Evolutionary conservation across 2,113 vertebrate genomes (phyloP).

Genomic region (Hypomesus transpacificus): DNA sequence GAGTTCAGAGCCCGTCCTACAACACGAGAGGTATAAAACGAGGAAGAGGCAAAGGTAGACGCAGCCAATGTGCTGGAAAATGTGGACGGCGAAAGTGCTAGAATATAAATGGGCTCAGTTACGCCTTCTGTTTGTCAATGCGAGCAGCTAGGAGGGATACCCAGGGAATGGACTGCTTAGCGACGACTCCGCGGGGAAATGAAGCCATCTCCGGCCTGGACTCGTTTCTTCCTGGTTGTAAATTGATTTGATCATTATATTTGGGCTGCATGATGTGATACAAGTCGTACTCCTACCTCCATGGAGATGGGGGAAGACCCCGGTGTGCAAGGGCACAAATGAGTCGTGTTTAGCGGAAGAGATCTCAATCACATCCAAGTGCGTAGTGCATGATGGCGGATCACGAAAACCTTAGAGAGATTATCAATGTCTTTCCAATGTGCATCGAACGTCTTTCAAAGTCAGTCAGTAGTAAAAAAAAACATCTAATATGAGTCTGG

Average conservation of each 20-base stretch:
- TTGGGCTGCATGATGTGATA: conserved; percentile 47
- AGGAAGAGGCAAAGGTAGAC: not conserved
- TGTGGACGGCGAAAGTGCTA: conserved; percentile 9
- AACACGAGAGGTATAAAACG: conserved; percentile 30
- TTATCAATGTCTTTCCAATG: too few species aligned
- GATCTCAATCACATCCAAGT: conserved; percentile 14
- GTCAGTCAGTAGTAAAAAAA: too few species aligned
- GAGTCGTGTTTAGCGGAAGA: conserved; percentile 15
- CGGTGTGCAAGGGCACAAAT: too few species aligned
- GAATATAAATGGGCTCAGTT: conserved; percentile 46
- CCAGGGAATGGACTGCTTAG: conserved; percentile 22
- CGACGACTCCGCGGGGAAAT: conserved; percentile 50
- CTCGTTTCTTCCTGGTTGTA: conserved; percentile 49
- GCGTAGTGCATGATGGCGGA: not conserved
- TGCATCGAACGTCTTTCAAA: too few species aligned
- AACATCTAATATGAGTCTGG: too few species aligned
- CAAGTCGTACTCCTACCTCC: conserved; percentile 44
- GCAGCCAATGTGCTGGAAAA: conserved; percentile 5
- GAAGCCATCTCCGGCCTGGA: conserved; percentile 50
- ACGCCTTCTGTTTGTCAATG: conserved; percentile 49
- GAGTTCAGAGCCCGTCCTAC: conserved; percentile 37
- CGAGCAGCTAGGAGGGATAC: conserved; percentile 44
- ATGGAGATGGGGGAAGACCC: conserved; percentile 30
- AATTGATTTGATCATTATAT: conserved; percentile 55
- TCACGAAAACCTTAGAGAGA: not conserved